Base-by-base conservation (phyloP, 2,797 vertebrate species). In the Leuciscus waleckii region DNA sequence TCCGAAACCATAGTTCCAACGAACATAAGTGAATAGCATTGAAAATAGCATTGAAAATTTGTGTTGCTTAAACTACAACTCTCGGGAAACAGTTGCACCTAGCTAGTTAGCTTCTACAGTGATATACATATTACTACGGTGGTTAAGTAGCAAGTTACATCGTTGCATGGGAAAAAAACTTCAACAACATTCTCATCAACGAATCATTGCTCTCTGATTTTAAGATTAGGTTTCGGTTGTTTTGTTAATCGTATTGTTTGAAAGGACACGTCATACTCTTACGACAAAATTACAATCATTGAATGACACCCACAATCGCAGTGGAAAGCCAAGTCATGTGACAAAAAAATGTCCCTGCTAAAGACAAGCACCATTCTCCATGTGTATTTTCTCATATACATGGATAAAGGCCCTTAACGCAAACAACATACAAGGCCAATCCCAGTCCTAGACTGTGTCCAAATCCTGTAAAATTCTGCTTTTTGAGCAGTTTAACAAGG, bases 361-460 rank as follows among this genome's bases (percentile, higher is more conserved):
- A 77, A 37, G 54, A 77, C 54, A 17, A 61, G 75, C 35, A 39
- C 23, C 46, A 49, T 21, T 46, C 14, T 46, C 1, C 0, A 21
- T 49, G 74, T 61, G 83, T 82, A 46, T 43, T 86, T 85, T 85
- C 87, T 91, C 87, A 93, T 91, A 92, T 92, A 88, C 90, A 92
- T 91, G 88, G 88, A 95, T 94, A 32, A 74, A 56, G 29, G 13
- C 6, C 2, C 11, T 76, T 76, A 5, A 37, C 11, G 1, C 11
- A 5, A 76, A 9, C 19, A 37, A 37, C 19, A 54, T 54, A 7
- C 19, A 8, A 23, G 14, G 19, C 19, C 32, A 21, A 5, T 37
- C 29, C 51, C 43, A 19, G 43, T 49, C 26, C 26, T 17, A 32
- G 6, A 67, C 26, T 67, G 17, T 54, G 21, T 5, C 17, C 11